These are phyloP conservation scores for Crypturellus undulatus DNA, from an alignment of 2,113 vertebrate species.

Conservation along the genomic window DNA sequence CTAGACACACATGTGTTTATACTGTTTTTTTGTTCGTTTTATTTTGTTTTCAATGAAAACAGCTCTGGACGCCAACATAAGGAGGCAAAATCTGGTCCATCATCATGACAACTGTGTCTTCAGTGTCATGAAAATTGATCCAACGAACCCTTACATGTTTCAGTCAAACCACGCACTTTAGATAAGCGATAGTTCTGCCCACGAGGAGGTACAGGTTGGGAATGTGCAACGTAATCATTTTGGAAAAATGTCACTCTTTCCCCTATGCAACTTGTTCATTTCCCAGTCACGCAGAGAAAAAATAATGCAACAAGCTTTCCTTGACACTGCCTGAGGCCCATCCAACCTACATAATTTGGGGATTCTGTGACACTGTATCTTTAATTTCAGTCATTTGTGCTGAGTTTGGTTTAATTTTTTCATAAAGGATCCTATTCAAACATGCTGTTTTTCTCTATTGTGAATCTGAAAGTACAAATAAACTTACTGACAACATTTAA, in stretches of 20 bases:
- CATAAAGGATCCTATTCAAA: background rate
- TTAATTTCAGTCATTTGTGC: slow-evolving; percentile 3
- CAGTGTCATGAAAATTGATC: background rate
- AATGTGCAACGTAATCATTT: background rate
- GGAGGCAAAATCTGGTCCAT: background rate
- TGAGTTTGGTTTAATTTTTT: background rate
- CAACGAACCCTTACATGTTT: background rate
- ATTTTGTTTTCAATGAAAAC: background rate
- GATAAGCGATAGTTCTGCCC: background rate
- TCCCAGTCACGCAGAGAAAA: background rate
- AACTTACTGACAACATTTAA: background rate
- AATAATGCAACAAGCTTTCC: background rate
- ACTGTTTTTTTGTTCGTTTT: background rate
- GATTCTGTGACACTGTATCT: background rate
- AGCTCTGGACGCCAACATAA: background rate
- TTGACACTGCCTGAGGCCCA: background rate
- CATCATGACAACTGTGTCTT: background rate
- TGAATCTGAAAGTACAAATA: background rate
- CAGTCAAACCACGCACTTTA: background rate
- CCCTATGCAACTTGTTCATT: background rate
- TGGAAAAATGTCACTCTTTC: background rate
- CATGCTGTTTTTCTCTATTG: background rate
- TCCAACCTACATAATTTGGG: background rate
- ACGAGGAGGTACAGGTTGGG: background rate
- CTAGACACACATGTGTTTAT: background rate